Conservation (phyloP, 1,140 invertebrate species). For the Hormaphis cornu region DNA sequence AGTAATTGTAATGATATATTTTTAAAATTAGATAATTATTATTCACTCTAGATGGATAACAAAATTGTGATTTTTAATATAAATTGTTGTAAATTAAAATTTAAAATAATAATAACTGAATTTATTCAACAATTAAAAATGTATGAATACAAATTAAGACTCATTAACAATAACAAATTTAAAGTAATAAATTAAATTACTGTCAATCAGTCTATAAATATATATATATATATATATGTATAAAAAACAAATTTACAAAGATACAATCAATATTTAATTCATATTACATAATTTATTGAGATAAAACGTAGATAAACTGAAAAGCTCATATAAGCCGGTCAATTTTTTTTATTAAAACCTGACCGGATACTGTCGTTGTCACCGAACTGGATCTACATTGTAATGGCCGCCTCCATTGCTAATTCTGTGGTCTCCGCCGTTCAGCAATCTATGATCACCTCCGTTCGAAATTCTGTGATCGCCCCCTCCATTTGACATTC, state of each 20-base stretch:
- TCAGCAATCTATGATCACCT: not conserved
- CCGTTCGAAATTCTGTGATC: constrained; percentile 7
- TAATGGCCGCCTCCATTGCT: not conserved
- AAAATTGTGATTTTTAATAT: not conserved
- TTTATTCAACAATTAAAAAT: not conserved
- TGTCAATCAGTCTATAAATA: constrained; percentile 18
- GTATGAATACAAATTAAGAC: not conserved
- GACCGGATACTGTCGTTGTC: constrained; percentile 31
- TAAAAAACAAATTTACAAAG: constrained; percentile 25
- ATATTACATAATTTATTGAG: constrained; percentile 1
- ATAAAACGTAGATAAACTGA: not conserved
- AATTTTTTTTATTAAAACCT: not conserved
- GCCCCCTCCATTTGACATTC: not conserved
- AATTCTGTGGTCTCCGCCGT: not conserved
- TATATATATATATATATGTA: too few species aligned
- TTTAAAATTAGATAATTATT: too few species aligned
- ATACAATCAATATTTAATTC: not conserved
- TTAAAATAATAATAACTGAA: not conserved
- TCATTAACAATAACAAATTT: not conserved
- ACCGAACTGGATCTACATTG: constrained; percentile 17
- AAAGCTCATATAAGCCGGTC: not conserved
- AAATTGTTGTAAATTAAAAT: too few species aligned
- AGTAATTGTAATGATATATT: too few species aligned
- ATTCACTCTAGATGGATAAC: not conserved
- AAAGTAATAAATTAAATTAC: constrained; percentile 22